Evolutionary conservation across 2,113 vertebrate genomes (phyloP), one percentile per base, ranked within the genome.

Genomic region (Falco punctatus): DNA sequence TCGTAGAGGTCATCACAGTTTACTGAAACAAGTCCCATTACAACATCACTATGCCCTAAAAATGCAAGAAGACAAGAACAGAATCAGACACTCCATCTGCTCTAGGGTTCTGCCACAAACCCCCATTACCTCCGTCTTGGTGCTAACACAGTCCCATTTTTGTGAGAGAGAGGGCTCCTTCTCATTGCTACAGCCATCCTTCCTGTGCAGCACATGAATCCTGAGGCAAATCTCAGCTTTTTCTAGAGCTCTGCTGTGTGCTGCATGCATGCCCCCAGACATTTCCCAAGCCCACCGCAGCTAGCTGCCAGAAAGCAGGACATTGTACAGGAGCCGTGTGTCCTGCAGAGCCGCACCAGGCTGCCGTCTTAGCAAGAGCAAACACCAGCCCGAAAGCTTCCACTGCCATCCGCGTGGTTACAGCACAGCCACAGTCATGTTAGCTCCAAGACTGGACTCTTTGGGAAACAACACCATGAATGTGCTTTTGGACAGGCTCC

Each of bases 11-110:
- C 97, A 0, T 99, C 98, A 28, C 94, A 95, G 77, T 98, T 99
- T 17, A 99, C 69, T 4, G 99, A 99, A 62, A 99, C 97, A 81
- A 99, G 96, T 19, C 99, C 99, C 99, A 99, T 99, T 3, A 99
- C 97, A 35, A 99, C 99, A 64, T 99, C 99, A 52, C 98, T 99
- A 94, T 99, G 99, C 46, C 99, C 99, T 99, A 67, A 90, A 94
- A 77, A 96, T 11, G 40, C 49, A 79, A 91, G 44, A 69, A 48
- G 78, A 95, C 10, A 86, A 69, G 32, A 40, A 42, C 7, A 85
- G 67, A 48, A 38, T 72, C 33, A 79, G 95, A n/a, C n/a, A 4
- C 35, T 44, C 16, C 62, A 46, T 13, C 85, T 62, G 33, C 72
- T 28, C 61, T 55, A 88, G 40, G 35, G 4, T 16, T 57, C 52